phyloP scores from a whole-genome alignment of 2,797 vertebrate species.

The Sebastes iracundus region DNA sequence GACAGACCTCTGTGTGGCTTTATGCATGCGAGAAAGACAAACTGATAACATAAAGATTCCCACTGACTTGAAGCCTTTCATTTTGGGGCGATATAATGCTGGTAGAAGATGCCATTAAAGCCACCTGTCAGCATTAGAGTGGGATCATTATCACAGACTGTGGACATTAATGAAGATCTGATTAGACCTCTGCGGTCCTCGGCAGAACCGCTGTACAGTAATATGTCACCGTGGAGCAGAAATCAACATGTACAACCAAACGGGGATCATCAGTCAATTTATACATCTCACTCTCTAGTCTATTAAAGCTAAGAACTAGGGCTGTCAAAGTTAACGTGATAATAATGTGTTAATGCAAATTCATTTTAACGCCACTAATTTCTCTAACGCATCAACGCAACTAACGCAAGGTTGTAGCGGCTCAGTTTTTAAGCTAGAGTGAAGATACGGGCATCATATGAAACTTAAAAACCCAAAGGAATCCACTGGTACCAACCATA shows the following conservation, averaged over 20 bases:
- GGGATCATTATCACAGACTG: not conserved
- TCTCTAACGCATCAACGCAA: no score
- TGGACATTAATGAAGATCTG: constrained; percentile 29
- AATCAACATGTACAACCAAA: not conserved
- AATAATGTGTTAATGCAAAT: no score
- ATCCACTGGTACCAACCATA: no score
- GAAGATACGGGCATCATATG: no score
- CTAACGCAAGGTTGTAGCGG: no score
- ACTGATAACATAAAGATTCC: not conserved
- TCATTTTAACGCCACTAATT: no score
- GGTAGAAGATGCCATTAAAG: not conserved
- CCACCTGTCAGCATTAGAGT: not conserved
- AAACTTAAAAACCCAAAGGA: no score
- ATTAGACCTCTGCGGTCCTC: constrained; percentile 2
- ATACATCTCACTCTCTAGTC: not conserved
- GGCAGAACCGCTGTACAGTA: not conserved
- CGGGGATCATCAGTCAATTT: not conserved
- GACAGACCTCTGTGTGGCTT: not conserved
- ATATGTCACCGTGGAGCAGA: constrained; percentile 2
- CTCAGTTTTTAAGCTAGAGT: no score
- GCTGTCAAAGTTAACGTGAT: no score
- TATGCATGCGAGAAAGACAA: not conserved
- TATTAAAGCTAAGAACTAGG: not conserved
- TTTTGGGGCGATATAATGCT: not conserved
- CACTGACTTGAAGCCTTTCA: not conserved